Base-by-base conservation (phyloP, 2,797 vertebrate species). In the Cirrhinus molitorella region DNA sequence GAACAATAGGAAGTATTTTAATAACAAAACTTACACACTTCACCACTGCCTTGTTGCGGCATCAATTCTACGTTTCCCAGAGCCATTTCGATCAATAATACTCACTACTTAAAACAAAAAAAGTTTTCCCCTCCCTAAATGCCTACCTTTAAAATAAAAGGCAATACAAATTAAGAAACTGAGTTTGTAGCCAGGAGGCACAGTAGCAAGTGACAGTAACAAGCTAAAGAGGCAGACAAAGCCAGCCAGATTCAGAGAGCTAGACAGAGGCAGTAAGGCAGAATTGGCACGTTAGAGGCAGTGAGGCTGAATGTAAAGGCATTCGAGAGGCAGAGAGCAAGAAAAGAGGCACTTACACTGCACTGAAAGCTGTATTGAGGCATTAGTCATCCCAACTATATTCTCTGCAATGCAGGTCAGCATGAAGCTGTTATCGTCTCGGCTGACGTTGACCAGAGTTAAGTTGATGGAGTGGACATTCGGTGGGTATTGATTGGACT, bases 361-460 rank as follows among this genome's bases (percentile, higher is more conserved):
- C 83, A 99, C 97, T 0, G 94, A 96, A 73, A 99, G 96, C 79
- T 96, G 95, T 51, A 99, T 95, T 0, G 97, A 97, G 81, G 97
- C 96, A 13, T 98, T 99, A 92, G 96, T 97, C 96, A 97, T 98
- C 79, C 98, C 98, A 92, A 99, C 98, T 66, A 98, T 92, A 0
- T 99, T 99, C 94, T 96, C 97, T 0, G 97, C 97, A 0, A 96
- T 98, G 91, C 98, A 99, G 1, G 95, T 97, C 68, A 99, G 92
- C 86, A 95, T 90, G 88, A 97, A 97, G 80, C 96, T 95, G 1
- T 99, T 99, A 94, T 99, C 97, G 12, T 99, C 97, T 0, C 96
- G 95, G 77, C 97, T 98, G 89, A 99, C 96, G 0, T 99, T 98
- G 85, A 96, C 94, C 91, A 99, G 91, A 0, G 97, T 99, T 88